Evolutionary conservation across 1,140 invertebrate species (phyloP).

Genomic region (Brachionus calyciflorus): DNA sequence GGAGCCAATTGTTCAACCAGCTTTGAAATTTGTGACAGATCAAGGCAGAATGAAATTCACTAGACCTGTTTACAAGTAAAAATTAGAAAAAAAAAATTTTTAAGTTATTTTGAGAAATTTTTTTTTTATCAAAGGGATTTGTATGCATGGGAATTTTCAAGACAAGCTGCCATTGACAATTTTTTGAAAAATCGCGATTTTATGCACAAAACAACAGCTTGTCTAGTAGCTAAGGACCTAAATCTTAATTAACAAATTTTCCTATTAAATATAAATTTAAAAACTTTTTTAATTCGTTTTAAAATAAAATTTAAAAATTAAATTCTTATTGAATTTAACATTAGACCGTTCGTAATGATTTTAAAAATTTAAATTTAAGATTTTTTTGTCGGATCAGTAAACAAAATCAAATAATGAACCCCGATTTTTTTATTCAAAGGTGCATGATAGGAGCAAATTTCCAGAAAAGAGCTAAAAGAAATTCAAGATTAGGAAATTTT

Average conservation of each 20-base stretch:
- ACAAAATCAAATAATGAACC: too few species aligned
- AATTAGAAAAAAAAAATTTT: not conserved
- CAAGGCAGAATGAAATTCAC: constrained; percentile 46
- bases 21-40: constrained; percentile 21
- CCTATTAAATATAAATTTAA: not conserved
- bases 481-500: too few species aligned
- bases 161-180: constrained; percentile 18
- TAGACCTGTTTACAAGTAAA: constrained; percentile 38
- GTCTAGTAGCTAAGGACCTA: constrained; percentile 30
- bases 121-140: constrained; percentile 27
- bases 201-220: constrained; percentile 41
- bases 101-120: not conserved
- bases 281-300: not conserved
- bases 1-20: not conserved
- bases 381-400: too few species aligned
- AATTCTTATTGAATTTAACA: too few species aligned
- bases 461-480: too few species aligned
- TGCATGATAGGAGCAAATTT: too few species aligned
- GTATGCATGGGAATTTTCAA: constrained; percentile 24
- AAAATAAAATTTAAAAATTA: too few species aligned
- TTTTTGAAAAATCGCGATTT: constrained; percentile 10
- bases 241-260: not conserved
- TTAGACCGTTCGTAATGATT: too few species aligned
- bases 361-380: too few species aligned
- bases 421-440: too few species aligned